Base-by-base conservation (phyloP, 1,140 invertebrate genomes). In the Holotrichia oblita region DNA sequence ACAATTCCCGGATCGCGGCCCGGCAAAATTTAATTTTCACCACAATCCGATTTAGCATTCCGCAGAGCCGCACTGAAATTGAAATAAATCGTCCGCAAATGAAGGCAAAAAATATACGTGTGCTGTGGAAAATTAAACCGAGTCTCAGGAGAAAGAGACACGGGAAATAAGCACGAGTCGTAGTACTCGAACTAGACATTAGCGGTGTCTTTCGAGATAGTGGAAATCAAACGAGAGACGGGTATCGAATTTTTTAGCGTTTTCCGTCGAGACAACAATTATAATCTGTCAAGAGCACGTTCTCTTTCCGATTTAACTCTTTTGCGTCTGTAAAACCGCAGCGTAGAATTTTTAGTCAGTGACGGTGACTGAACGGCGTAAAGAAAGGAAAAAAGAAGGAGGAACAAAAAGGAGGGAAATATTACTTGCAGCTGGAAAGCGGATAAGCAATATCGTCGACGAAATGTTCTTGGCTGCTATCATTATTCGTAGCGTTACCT, bases 1-100 rank as follows among this genome's bases (percentile, higher is more conserved):
- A 55, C 48, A 17, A 55, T 55, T 7, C 14, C 42, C 42, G 9
- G 42, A n/a, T 17, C 48, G 48, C 14, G 17, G 17, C 17, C 48
- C 48, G 48, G 2, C 48, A 69, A 69, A 69, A 69, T 69, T 69
- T 69, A 69, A 69, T 69, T 69, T 69, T 24, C 61, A 27, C 61
- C 61, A 7, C 61, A 69, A 69, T 69, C 61, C 61, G 61, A 69
- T 69, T 69, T 69, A 34, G 22, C 2, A 69, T 69, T 69, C 61
- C 61, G 61, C 22, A 69, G 48, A 55, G 48, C 48, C 48, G 61
- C 17, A 7, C 61, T 20, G 22, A 34, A 69, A 34, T 69, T 34
- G 61, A 34, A 69, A 69, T 69, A 69, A 69, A 69, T 69, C 61
- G 61, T 69, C 61, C 61, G 61, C 61, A 69, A 69, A 69, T 69